phyloP scores from a whole-genome alignment of 2,797 vertebrate genomes.

The Chelmon rostratus region DNA sequence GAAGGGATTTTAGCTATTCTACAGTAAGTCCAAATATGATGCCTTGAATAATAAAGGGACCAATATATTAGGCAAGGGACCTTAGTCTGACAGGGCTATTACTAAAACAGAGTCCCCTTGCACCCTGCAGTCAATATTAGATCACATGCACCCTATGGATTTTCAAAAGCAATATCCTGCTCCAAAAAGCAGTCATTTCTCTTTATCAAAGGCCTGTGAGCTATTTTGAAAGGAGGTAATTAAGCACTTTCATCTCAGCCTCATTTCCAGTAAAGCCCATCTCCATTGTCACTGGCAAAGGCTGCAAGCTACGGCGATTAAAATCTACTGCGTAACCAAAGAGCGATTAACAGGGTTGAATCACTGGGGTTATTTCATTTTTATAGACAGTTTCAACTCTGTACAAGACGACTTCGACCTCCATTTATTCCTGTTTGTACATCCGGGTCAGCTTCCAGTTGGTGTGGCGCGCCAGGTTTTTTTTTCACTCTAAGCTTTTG shows the following conservation, averaged over 20 bases:
- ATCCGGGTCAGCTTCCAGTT: conserved; percentile 49
- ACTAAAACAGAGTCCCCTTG: conserved; percentile 66
- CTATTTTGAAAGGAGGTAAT: conserved; percentile 79
- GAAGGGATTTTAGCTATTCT: conserved; percentile 32
- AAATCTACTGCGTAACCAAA: conserved; percentile 74
- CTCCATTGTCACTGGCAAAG: conserved; percentile 69
- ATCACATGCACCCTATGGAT: conserved; percentile 73
- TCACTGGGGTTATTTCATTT: conserved; percentile 69
- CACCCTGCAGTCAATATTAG: conserved; percentile 72
- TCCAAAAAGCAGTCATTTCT: conserved; percentile 75
- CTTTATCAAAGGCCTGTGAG: conserved; percentile 75
- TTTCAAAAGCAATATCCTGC: conserved; percentile 82
- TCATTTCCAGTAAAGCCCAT: conserved; percentile 75
- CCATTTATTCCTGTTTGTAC: conserved; percentile 59
- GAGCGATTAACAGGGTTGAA: conserved; percentile 72
- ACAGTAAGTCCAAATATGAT: conserved; percentile 49
- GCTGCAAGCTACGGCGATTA: conserved; percentile 71
- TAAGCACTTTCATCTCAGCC: conserved; percentile 79
- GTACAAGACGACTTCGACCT: conserved; percentile 51
- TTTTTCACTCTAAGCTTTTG: conserved; percentile 21
- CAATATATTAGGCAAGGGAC: conserved; percentile 50
- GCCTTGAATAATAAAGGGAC: conserved; percentile 59
- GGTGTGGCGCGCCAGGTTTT: background rate
- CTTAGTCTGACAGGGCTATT: conserved; percentile 63
- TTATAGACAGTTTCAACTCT: conserved; percentile 64